Percentiles rank a stretch among this genome's conserved stretches.
phyloP scores from a whole-genome alignment of 2,888 invertebrate species.

The Bibio marci region DNA sequence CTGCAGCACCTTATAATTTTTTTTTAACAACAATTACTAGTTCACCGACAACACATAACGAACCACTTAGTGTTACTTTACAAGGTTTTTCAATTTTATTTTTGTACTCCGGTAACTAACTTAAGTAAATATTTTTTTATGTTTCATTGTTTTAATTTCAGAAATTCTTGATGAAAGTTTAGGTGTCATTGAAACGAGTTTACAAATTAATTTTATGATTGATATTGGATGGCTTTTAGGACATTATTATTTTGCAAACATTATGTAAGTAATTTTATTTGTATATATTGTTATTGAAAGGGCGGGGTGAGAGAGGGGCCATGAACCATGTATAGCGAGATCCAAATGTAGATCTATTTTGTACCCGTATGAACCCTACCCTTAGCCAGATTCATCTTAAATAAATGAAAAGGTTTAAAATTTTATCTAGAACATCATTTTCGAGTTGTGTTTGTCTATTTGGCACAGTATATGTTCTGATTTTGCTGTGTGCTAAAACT shows the following conservation, averaged over 20 bases:
- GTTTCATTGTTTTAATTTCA: constrained; percentile 15
- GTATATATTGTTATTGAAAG: too few species aligned
- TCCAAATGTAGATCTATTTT: too few species aligned
- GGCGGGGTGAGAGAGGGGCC: too few species aligned
- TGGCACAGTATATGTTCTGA: too few species aligned
- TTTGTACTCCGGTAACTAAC: background rate
- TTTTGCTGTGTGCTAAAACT: too few species aligned
- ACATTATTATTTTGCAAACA: constrained; percentile 64
- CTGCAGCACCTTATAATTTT: constrained; percentile 52
- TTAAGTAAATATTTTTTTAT: background rate
- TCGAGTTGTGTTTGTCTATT: too few species aligned
- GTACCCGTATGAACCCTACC: too few species aligned
- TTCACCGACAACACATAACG: constrained; percentile 41
- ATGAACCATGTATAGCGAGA: too few species aligned
- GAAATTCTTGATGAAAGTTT: constrained; percentile 65
- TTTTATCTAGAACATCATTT: too few species aligned
- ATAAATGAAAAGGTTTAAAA: too few species aligned
- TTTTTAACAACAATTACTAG: constrained; percentile 59
- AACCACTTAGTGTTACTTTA: constrained; percentile 50
- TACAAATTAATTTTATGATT: constrained; percentile 90
- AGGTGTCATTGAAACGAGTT: constrained; percentile 51
- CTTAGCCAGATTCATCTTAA: too few species aligned
- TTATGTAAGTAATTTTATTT: constrained; percentile 1
- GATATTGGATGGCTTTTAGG: constrained; percentile 77
- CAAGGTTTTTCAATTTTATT: constrained; percentile 31